Base-by-base conservation (phyloP, 2,888 invertebrate genomes). In the Nudaria mundana region DNA sequence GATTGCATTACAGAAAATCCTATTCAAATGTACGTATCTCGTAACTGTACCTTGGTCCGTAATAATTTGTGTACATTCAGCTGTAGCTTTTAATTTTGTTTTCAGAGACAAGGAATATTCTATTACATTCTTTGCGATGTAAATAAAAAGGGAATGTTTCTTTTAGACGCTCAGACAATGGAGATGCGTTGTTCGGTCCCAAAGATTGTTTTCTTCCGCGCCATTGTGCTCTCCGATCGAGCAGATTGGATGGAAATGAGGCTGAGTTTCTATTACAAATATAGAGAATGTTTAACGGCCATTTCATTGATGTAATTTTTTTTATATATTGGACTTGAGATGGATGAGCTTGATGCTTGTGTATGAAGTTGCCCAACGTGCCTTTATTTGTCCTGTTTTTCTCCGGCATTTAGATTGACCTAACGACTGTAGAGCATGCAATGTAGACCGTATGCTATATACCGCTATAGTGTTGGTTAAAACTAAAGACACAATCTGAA, bases 181-280 rank as follows among this genome's bases (percentile, higher is more conserved):
- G 26, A 33, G 56, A 57, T 66, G 65, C 57, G 56, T 62, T 65
- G 65, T 68, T 68, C 61, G 58, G 63, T 56, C 52, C 63, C 54
- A 60, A 73, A 79, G 77, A 80, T 77, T 81, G 76, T 79, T 76
- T 78, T 76, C 78, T 78, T 76, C 72, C 72, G 43, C 60, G 52
- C 74, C 67, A 80, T 80, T 80, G 81, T 80, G 68, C 55, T 35
- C 43, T 46, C 57, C 66, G 66, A 71, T 74, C 70, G 68, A 48
- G 45, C 42, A 63, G 71, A 76, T 73, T 71, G 73, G 64, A 75
- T 67, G 66, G 65, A 68, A 73, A 73, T 76, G 68, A 72, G 65
- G 58, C 69, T 48, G 63, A 36, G 60, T 58, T 55, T 58, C 55
- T 49, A 45, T 52, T 55, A 56, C 56, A 48, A 50, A 47, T 56